Evolutionary conservation across 2,113 vertebrate genomes (phyloP).

Genomic region (Corythornis vintsioides): DNA sequence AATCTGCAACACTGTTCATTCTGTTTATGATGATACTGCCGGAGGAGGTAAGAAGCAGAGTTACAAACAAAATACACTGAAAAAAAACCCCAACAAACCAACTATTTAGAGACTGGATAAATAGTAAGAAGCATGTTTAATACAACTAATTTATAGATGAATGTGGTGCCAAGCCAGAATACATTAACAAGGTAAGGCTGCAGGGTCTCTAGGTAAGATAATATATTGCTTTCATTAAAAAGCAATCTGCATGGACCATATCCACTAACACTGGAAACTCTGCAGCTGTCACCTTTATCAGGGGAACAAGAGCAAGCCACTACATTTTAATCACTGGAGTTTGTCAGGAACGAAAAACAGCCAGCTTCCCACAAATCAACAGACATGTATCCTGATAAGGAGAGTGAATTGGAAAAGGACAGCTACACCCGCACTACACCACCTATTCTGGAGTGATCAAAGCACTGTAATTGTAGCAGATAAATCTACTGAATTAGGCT

Average conservation of each 20-base stretch:
- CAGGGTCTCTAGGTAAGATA: constrained; percentile 85
- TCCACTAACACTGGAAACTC: constrained; percentile 85
- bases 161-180: constrained; percentile 83
- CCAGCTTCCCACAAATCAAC: constrained; percentile 89
- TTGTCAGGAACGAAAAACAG: constrained; percentile 90
- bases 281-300: constrained; percentile 88
- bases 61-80: constrained; percentile 2
- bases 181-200: constrained; percentile 85
- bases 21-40: not conserved
- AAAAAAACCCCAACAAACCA: constrained; percentile 51
- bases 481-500: constrained; percentile 76
- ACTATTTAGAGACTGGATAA: constrained; percentile 76
- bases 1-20: not conserved
- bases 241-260: constrained; percentile 89
- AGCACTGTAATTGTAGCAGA: constrained; percentile 78
- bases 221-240: constrained; percentile 91
- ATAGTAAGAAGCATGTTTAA: constrained; percentile 81
- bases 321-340: constrained; percentile 91
- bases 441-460: constrained; percentile 81
- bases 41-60: not conserved
- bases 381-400: constrained; percentile 89
- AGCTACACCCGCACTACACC: constrained; percentile 74
- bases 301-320: constrained; percentile 84
- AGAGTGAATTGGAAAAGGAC: constrained; percentile 78
- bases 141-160: constrained; percentile 86